phyloP scores from a whole-genome alignment of 2,797 vertebrate genomes.

The Tapera naevia region DNA sequence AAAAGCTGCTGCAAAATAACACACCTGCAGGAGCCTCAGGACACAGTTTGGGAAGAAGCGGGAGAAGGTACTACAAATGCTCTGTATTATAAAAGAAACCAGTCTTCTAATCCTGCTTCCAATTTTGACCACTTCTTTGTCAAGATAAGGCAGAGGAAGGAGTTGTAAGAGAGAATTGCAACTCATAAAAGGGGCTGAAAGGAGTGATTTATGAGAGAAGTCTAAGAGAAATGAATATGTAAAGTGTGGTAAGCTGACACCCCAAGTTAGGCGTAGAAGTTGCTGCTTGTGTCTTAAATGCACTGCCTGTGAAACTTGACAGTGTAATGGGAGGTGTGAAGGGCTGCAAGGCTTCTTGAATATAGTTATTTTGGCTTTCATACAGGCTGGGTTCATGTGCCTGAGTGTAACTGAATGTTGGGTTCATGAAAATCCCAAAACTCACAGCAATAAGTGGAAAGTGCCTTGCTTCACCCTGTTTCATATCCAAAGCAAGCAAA shows the following conservation, averaged over 20 bases:
- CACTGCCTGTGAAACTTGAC: conserved; percentile 44
- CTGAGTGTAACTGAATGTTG: conserved; percentile 34
- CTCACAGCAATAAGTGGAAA: conserved; percentile 59
- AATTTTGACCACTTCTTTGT: not conserved
- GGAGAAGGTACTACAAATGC: not conserved
- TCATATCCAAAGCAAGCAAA: conserved; percentile 59
- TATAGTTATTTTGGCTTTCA: conserved; percentile 59
- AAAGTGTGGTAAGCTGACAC: conserved; percentile 45
- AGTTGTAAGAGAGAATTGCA: conserved; percentile 20
- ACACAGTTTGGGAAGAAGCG: not conserved
- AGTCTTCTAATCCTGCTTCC: not conserved
- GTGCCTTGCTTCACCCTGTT: conserved; percentile 36
- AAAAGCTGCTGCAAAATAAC: not conserved
- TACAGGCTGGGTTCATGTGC: conserved; percentile 36
- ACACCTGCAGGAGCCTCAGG: not conserved
- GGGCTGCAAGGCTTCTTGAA: conserved; percentile 9
- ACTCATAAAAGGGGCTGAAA: conserved; percentile 21
- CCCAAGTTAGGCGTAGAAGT: conserved; percentile 27
- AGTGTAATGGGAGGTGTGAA: conserved; percentile 51
- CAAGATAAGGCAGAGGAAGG: not conserved
- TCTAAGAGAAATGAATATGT: conserved; percentile 45
- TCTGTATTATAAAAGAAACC: not conserved
- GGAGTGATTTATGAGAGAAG: conserved; percentile 33
- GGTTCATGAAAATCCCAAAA: conserved; percentile 54
- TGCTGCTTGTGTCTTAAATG: conserved; percentile 18